Conservation (phyloP, 1,140 invertebrate species). For the Sitophilus oryzae region DNA sequence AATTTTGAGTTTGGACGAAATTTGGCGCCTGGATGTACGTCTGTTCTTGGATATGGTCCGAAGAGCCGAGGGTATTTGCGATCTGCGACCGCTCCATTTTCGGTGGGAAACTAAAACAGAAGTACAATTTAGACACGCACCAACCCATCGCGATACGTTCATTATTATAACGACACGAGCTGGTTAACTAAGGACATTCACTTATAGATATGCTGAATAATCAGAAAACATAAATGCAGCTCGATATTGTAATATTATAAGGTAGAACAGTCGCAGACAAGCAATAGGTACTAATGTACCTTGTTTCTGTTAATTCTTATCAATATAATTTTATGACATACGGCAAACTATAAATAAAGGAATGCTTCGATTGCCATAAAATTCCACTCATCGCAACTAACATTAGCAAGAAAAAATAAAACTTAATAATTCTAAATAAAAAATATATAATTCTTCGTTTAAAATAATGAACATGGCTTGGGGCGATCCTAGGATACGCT, state of each 20-base stretch:
- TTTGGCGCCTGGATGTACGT: constrained; percentile 43
- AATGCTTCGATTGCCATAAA: no score
- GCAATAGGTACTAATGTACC: background rate
- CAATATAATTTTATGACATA: no score
- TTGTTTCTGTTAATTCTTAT: no score
- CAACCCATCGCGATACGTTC: constrained; percentile 9
- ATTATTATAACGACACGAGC: background rate
- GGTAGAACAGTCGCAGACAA: background rate
- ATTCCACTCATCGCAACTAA: no score
- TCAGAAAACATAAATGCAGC: background rate
- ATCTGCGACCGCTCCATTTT: constrained; percentile 52
- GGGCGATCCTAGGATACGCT: background rate
- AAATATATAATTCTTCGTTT: no score
- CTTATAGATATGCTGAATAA: background rate
- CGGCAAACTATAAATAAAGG: no score
- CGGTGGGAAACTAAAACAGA: constrained; percentile 50
- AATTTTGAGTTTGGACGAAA: constrained; percentile 53
- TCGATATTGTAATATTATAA: background rate
- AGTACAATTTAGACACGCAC: constrained; percentile 21
- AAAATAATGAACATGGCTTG: background rate
- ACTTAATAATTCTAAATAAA: no score
- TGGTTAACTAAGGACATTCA: background rate
- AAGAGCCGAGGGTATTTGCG: constrained; percentile 34
- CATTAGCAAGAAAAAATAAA: no score
- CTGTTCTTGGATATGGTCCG: constrained; percentile 41